Conservation (phyloP, 2,113 vertebrate species). For the Phylloscopus trochiloides region DNA sequence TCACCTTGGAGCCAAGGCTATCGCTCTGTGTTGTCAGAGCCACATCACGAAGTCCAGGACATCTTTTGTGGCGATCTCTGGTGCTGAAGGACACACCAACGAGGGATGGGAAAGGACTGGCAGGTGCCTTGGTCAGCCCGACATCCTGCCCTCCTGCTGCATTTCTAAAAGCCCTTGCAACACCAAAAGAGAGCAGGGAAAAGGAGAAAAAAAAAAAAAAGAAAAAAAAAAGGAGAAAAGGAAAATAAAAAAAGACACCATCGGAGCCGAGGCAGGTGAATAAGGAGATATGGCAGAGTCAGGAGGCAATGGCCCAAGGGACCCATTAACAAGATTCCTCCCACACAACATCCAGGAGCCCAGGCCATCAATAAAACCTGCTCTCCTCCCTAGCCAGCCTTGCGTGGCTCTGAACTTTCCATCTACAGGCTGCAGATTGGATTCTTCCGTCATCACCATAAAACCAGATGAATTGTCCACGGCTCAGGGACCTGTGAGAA, state of each 20-base stretch:
- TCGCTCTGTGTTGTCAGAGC: background rate
- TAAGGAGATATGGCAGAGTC: conserved; percentile 9
- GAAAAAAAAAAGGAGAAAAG: too few relatives aligned
- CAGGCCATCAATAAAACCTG: conserved; percentile 48
- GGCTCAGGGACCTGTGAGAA: conserved; percentile 17
- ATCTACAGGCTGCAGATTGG: background rate
- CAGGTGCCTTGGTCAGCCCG: background rate
- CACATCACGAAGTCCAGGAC: background rate
- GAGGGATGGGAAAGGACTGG: background rate
- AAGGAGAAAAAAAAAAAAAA: too few relatives aligned
- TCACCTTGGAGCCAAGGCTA: conserved; percentile 16
- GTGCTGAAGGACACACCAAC: accelerated
- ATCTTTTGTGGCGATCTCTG: background rate
- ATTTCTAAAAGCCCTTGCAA: background rate
- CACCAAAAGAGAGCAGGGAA: background rate
- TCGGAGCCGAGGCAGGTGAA: accelerated
- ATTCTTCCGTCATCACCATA: conserved; percentile 42
- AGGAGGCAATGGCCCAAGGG: conserved; percentile 17
- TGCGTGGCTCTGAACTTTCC: conserved; percentile 6
- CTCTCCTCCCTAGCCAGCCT: background rate
- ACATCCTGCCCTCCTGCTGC: background rate
- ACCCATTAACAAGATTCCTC: conserved; percentile 34
- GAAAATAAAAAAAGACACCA: background rate
- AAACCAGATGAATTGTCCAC: conserved; percentile 8
- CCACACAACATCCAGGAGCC: conserved; percentile 17